Evolutionary conservation across 2,888 invertebrate species (phyloP), one percentile per base, ranked within the genome.

Genomic region (Campopleginae sp.): DNA sequence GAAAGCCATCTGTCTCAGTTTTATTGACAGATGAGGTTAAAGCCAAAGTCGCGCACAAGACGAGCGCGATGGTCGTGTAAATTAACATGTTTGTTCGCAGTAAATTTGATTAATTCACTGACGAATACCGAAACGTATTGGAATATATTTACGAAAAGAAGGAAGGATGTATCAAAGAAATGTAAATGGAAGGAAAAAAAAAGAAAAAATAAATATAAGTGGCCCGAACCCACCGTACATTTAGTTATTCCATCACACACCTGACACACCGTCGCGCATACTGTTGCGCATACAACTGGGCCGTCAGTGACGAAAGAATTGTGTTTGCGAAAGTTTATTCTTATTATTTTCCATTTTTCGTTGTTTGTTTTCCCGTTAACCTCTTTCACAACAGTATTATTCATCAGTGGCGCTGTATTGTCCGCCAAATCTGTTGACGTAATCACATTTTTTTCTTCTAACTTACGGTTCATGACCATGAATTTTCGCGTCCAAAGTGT

Each of bases 1-100:
- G 66, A 19, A 54, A 76, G 72, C 81, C 86, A 86, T 88, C 86
- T 84, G 86, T 84, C 76, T 72, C 68, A n/a, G 86, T 70, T 61
- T 72, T 80, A 31, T 71, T 88, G 87, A 88, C 84, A 86, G 89
- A 71, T 78, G 86, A 89, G 90, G 91, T 90, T 91, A 91, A 70
- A 70, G 87, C 87, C 76, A 85, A 82, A 54, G 87, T 84, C 71
- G 89, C 71, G 80, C 88, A 90, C 38, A 89, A 74, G 82, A 89
- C 17, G 44, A 86, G 17, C 70, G 61, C 46, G 7, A 80, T 27
- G 48, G 74, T 82, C 58, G 46, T 48, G 65, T 77, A 12, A 4
- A 66, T 27, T 38, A 74, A 42, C 85, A 86, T 85, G 80, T 80
- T 85, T 61, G 17, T 66, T 44, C 17, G 19, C 19, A 19, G 27